These are phyloP conservation scores for Echeneis naucrates DNA, from an alignment of 2,797 vertebrate genomes.

Conservation along the genomic window DNA sequence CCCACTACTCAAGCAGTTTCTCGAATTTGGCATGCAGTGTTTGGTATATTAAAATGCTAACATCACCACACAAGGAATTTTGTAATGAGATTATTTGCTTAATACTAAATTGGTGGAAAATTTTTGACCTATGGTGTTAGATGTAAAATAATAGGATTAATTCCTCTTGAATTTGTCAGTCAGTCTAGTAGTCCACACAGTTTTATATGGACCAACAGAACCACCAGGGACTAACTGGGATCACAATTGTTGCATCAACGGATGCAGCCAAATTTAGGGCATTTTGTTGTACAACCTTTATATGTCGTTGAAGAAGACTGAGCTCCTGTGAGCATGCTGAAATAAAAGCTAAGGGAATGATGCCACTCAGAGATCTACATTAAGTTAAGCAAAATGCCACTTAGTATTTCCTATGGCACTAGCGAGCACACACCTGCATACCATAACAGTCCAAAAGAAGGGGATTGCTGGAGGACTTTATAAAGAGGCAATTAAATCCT, in stretches of 20 bases:
- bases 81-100: not conserved
- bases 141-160: not conserved
- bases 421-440: slow-evolving; percentile 73
- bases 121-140: not conserved
- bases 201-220: not conserved
- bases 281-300: not conserved
- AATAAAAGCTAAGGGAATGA: slow-evolving; percentile 38
- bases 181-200: not conserved
- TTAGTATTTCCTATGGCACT: slow-evolving; percentile 62
- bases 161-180: not conserved
- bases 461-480: slow-evolving; percentile 57
- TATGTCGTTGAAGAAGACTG: slow-evolving; percentile 23
- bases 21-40: not conserved
- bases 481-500: slow-evolving; percentile 79
- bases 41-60: too few species aligned
- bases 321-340: slow-evolving; percentile 9
- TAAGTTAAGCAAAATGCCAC: slow-evolving; percentile 45
- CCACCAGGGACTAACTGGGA: not conserved
- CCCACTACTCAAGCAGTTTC: not conserved
- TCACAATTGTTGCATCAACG: not conserved
- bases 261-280: not conserved
- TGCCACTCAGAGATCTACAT: slow-evolving; percentile 40
- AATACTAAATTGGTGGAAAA: not conserved
- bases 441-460: slow-evolving; percentile 51
- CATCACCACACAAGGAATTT: not conserved